Evolutionary conservation across 2,113 vertebrate species (phyloP), one percentile per base, ranked within the genome.

Genomic region (Mus spicilegus): DNA sequence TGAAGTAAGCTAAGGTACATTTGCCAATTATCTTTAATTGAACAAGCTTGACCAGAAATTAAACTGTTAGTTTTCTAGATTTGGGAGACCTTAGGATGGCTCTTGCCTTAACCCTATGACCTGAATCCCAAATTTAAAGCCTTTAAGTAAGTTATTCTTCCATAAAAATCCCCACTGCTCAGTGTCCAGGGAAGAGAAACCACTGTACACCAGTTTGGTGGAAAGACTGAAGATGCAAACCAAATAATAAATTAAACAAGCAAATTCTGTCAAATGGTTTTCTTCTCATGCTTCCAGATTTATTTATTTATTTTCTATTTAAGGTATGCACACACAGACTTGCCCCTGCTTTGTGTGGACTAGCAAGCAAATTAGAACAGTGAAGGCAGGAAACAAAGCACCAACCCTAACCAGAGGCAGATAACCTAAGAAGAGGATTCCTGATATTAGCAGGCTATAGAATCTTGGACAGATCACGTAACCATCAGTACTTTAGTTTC

Each of bases 1-100:
- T 84, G 89, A 97, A 97, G 87, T 7, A 95, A 54, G 39, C 73
- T 91, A 80, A 89, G 75, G 86, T 24, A 91, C 69, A 89, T 87
- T 36, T 70, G 72, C 26, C 90, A 96, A 92, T 46, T 33, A 77
- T 67, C 78, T 46, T 92, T 81, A 95, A 80, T 10, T 65, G 76
- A 95, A 94, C 67, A 6, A 95, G 87, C 75, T 16, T 84, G 94
- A 88, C 93, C 89, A 97, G 82, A 98, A 96, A 94, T 80, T 90
- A 84, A 88, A 91, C 63, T 84, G 75, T 51, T 93, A 87, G 84
- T 95, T 96, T 78, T 87, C 88, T 75, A 84, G 78, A 87, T 96
- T 89, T 54, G 46, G 77, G 54, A 80, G 73, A 16, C 54, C 87
- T 82, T 30, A 49, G 87, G 42, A 73, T 96, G 33, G 73, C 51